Conservation (phyloP, 1,140 invertebrate genomes). For the Coelopa frigida region DNA sequence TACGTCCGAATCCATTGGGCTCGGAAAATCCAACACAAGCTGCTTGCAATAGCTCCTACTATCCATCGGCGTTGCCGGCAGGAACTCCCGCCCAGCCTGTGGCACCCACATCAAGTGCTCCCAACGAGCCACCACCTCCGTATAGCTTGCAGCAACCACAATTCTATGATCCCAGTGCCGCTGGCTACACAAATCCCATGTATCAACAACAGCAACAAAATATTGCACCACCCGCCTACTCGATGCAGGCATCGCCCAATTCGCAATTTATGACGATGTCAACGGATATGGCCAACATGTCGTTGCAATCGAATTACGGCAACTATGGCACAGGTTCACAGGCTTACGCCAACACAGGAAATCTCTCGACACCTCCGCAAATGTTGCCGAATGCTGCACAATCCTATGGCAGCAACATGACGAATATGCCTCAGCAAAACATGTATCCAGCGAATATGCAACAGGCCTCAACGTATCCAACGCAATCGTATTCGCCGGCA, state of each 20-base stretch:
- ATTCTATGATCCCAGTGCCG: slow-evolving; percentile 35
- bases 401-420: no score
- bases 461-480: no score
- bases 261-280: slow-evolving; percentile 27
- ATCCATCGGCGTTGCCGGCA: slow-evolving; percentile 12
- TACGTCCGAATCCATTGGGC: slow-evolving; percentile 30
- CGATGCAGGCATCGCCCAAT: slow-evolving; percentile 36
- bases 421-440: no score
- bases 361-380: no score
- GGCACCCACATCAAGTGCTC: slow-evolving; percentile 18
- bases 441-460: no score
- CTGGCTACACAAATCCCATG: slow-evolving; percentile 41
- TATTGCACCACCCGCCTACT: slow-evolving; percentile 37
- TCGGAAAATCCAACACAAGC: slow-evolving; percentile 40
- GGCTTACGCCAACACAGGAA: no score
- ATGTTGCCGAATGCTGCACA: no score
- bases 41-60: slow-evolving; percentile 22
- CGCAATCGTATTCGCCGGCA: no score
- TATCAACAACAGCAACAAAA: slow-evolving; percentile 39
- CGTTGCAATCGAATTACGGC: slow-evolving; percentile 7
- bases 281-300: slow-evolving; percentile 19
- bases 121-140: slow-evolving; percentile 38
- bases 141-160: slow-evolving; percentile 39
- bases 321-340: neutral
- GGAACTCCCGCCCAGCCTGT: slow-evolving; percentile 25